Conservation (phyloP, 2,113 vertebrate genomes). For the Equus przewalskii region DNA sequence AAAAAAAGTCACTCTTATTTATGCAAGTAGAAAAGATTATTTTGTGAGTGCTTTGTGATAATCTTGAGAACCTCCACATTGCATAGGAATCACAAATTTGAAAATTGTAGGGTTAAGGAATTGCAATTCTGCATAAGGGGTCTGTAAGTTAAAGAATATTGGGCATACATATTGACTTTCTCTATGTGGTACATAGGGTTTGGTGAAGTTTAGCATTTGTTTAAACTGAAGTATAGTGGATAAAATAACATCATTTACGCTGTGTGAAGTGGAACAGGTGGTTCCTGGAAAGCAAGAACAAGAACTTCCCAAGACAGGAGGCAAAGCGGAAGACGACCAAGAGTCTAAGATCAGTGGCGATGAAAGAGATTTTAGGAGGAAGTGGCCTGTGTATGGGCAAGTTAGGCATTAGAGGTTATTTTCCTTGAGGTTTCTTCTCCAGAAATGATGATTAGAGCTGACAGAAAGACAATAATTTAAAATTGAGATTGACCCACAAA, state of each 20-base stretch:
- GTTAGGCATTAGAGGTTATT: not conserved
- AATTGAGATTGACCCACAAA: not conserved
- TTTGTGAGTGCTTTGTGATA: not conserved
- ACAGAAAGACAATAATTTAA: not conserved
- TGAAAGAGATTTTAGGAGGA: not conserved
- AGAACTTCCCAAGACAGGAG: not conserved
- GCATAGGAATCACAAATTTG: not conserved
- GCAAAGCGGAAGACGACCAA: not conserved
- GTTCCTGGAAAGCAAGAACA: not conserved
- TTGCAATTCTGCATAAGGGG: not conserved
- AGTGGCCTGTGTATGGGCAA: not conserved
- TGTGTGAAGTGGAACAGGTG: not conserved
- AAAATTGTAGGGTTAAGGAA: not conserved
- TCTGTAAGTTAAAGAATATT: not conserved
- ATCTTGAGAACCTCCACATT: not conserved
- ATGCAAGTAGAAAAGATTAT: not conserved
- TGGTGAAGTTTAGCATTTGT: not conserved
- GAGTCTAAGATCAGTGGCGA: not conserved
- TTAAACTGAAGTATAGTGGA: not conserved
- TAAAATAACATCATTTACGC: not conserved
- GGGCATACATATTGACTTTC: not conserved
- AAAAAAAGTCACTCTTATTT: not conserved
- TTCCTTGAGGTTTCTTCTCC: not conserved
- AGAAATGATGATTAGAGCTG: not conserved
- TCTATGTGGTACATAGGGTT: fast-evolving